A percentile compares a stretch with the other conserved stretches of the same genome.
Evolutionary conservation across 2,888 invertebrate genomes (phyloP).

Genomic region (Eumerus sabulonum): DNA sequence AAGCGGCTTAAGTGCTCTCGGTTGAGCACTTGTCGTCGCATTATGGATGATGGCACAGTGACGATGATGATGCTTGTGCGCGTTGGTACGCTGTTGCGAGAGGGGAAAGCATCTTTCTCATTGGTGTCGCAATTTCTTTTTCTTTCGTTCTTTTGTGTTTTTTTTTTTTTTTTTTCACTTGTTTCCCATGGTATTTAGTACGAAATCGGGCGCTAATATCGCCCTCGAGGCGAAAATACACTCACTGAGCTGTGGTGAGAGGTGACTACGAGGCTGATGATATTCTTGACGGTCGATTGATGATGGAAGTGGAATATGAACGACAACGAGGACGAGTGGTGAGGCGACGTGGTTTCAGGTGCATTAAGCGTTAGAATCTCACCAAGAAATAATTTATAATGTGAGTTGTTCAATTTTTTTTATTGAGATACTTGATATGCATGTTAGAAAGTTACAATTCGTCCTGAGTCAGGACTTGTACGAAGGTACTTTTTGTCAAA

Average conservation of each 20-base stretch:
- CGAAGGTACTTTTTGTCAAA: constrained; percentile 56
- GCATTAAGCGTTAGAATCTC: constrained; percentile 42
- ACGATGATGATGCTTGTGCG: constrained; percentile 37
- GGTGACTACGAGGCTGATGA: constrained; percentile 44
- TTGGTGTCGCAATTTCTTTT: too few species aligned
- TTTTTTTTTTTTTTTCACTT: constrained; percentile 17
- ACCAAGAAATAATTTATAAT: not conserved
- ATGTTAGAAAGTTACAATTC: constrained; percentile 24
- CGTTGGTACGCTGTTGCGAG: not conserved
- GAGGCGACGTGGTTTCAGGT: constrained; percentile 44
- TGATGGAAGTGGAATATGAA: constrained; percentile 55
- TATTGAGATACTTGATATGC: constrained; percentile 22
- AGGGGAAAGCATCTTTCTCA: not conserved
- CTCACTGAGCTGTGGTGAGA: constrained; percentile 33
- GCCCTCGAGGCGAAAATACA: constrained; percentile 55
- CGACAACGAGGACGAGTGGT: constrained; percentile 15
- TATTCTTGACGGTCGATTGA: constrained; percentile 46
- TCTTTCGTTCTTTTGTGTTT: not conserved
- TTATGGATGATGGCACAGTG: constrained; percentile 38
- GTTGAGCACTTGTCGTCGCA: constrained; percentile 48
- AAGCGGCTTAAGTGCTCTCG: constrained; percentile 64
- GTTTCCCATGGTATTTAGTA: constrained; percentile 45
- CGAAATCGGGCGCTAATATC: constrained; percentile 62
- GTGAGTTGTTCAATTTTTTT: constrained; percentile 9
- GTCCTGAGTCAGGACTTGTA: constrained; percentile 10